Evolutionary conservation across 2,113 vertebrate genomes (phyloP).

Genomic region (Neolamprologus toae): DNA sequence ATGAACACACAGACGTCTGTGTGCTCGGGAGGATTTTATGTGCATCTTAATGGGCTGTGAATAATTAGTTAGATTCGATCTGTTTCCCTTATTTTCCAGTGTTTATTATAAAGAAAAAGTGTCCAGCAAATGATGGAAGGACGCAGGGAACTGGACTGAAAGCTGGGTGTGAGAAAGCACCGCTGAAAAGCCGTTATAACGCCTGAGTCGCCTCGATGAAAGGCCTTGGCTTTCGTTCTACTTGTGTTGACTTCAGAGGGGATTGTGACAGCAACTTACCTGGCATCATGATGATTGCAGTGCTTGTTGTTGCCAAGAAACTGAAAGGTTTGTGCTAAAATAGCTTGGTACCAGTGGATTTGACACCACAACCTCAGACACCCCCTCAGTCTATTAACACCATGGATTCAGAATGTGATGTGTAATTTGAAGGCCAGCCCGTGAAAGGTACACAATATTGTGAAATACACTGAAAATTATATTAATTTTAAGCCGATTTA

Average conservation of each 20-base stretch:
- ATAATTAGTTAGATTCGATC: not conserved
- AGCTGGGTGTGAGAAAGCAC: not conserved
- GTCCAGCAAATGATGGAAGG: not conserved
- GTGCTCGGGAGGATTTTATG: not conserved
- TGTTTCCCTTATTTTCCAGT: not conserved
- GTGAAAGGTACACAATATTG: not conserved
- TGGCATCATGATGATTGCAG: not conserved
- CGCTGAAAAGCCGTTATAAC: not conserved
- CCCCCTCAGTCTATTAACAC: not conserved
- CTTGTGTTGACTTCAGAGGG: not conserved
- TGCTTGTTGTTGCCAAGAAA: not conserved
- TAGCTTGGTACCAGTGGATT: not conserved
- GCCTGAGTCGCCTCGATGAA: not conserved
- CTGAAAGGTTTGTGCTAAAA: not conserved
- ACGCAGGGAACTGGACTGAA: not conserved
- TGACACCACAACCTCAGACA: not conserved
- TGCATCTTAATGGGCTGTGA: not conserved
- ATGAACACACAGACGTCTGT: not conserved
- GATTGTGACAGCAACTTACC: not conserved
- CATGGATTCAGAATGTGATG: not conserved
- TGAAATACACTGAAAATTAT: not conserved
- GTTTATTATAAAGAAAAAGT: not conserved
- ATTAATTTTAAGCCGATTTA: not conserved
- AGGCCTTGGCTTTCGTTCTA: not conserved
- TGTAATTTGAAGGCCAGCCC: not conserved